Conservation (phyloP, 2,797 vertebrate genomes). For the Clarias fuscus region DNA sequence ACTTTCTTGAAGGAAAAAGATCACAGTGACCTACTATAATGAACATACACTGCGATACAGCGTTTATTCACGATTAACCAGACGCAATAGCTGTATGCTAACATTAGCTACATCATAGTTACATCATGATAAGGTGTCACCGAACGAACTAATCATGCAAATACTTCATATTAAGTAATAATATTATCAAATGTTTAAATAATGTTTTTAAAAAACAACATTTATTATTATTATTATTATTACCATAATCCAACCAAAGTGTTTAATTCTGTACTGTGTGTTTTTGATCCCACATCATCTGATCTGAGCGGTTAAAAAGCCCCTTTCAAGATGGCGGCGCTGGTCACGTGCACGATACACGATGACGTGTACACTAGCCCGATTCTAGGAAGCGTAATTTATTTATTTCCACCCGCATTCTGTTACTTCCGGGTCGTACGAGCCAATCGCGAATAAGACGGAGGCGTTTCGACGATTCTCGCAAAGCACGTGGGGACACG, state of each 20-base stretch:
- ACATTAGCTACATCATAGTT: not conserved
- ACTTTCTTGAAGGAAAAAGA: too few relatives aligned
- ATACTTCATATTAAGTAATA: too few relatives aligned
- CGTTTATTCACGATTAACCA: not conserved
- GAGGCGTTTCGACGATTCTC: not conserved
- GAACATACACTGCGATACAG: not conserved
- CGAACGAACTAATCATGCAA: not conserved
- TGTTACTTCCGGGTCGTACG: not conserved
- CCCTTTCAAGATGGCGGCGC: not conserved
- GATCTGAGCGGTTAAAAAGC: not conserved
- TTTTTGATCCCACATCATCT: too few relatives aligned
- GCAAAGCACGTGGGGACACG: not conserved
- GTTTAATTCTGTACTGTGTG: not conserved
- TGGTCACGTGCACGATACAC: not conserved
- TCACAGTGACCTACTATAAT: too few relatives aligned
- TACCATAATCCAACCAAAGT: not conserved
- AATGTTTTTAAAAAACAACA: too few relatives aligned
- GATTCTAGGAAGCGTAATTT: not conserved
- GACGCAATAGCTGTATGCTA: not conserved
- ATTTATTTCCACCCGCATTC: slow-evolving; percentile 11
- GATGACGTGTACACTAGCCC: slow-evolving; percentile 43
- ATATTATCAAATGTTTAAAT: not conserved
- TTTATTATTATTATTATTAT: too few relatives aligned
- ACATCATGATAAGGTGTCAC: not conserved
- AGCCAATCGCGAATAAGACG: not conserved